phyloP scores from a whole-genome alignment of 2,113 vertebrate genomes.

The Myotis brandtii region DNA sequence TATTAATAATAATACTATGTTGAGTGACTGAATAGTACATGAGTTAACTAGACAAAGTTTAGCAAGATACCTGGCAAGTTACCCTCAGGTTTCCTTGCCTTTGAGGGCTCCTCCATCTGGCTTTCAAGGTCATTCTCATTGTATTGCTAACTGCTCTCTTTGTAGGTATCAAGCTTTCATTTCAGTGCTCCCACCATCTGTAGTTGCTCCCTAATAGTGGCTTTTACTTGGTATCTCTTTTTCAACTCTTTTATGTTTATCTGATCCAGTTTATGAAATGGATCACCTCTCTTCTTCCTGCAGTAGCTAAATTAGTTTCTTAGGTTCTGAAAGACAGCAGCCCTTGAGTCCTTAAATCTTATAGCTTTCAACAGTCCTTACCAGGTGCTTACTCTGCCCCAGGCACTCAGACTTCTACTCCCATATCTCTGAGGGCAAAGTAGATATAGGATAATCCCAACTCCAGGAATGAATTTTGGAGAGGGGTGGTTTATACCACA shows the following conservation, averaged over 20 bases:
- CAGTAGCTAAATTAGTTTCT: neutral
- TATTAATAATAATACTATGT: neutral
- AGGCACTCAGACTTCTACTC: neutral
- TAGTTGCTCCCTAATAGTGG: neutral
- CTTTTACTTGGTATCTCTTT: neutral
- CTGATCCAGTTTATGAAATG: neutral
- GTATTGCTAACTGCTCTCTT: conserved; percentile 11
- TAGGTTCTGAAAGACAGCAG: neutral
- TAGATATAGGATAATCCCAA: neutral
- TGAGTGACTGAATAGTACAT: conserved; percentile 34
- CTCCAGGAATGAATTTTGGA: neutral
- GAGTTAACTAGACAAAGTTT: neutral
- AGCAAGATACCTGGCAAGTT: neutral
- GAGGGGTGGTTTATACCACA: neutral
- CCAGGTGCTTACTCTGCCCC: neutral
- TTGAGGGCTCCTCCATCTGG: neutral
- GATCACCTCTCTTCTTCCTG: neutral
- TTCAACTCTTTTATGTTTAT: neutral
- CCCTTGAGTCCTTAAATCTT: neutral
- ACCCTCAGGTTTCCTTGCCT: neutral
- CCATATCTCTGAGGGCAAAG: neutral
- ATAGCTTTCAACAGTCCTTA: neutral
- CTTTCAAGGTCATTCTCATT: conserved; percentile 29
- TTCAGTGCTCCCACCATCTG: neutral
- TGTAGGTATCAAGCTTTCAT: neutral